phyloP scores from a whole-genome alignment of 23 tunicate genomes.

The Clavelina lepadiformis region DNA sequence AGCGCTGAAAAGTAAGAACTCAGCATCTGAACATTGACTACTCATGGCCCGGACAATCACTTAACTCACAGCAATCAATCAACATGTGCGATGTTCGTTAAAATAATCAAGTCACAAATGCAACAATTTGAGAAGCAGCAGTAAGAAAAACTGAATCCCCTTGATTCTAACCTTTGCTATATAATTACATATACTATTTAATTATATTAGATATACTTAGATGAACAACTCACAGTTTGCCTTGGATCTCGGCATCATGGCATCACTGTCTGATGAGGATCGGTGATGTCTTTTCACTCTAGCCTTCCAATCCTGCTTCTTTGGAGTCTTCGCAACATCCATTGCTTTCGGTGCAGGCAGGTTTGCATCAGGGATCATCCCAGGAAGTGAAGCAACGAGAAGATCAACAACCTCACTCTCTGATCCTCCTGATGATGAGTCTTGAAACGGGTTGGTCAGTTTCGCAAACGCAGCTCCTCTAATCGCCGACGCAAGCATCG shows the following conservation, averaged over 20 bases:
- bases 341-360: not conserved
- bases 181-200: too few relatives aligned
- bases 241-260: not conserved
- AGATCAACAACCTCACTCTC: constrained; percentile 17
- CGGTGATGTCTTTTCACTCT: constrained; percentile 19
- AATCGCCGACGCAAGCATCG: not conserved
- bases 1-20: too few relatives aligned
- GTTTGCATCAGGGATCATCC: not conserved
- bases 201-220: too few relatives aligned
- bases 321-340: not conserved
- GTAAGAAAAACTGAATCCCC: too few relatives aligned
- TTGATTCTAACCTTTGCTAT: too few relatives aligned
- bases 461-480: constrained; percentile 14
- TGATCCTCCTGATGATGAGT: not conserved
- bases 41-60: too few relatives aligned
- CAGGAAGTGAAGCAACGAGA: constrained; percentile 10
- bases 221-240: not conserved
- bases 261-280: constrained; percentile 22
- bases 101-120: too few relatives aligned
- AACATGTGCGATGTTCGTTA: too few relatives aligned
- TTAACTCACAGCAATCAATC: too few relatives aligned
- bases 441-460: constrained; percentile 16
- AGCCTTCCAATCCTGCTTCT: constrained; percentile 4
- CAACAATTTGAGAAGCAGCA: too few relatives aligned
- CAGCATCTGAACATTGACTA: too few relatives aligned